A percentile compares a stretch with the other conserved stretches of the same genome.
Conservation (phyloP, 2,797 vertebrate genomes). For the Ctenopoma multispine region DNA sequence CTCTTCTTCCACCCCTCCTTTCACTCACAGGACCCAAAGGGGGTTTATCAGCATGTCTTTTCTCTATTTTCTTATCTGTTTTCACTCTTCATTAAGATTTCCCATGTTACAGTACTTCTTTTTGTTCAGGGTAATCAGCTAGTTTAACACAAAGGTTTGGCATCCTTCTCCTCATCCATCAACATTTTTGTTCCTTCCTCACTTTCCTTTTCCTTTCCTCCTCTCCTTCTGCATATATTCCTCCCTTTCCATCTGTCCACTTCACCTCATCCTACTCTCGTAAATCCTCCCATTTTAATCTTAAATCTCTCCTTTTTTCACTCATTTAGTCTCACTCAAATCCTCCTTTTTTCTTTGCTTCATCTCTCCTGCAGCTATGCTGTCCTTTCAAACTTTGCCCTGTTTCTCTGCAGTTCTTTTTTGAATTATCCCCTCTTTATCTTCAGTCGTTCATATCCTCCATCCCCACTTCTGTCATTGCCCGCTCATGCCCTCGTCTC, state of each 20-base stretch:
- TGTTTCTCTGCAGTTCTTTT: slow-evolving; percentile 35
- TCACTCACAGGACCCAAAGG: slow-evolving; percentile 57
- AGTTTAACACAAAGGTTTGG: slow-evolving; percentile 24
- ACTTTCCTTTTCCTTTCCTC: not conserved
- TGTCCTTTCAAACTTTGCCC: slow-evolving; percentile 45
- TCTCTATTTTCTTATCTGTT: slow-evolving; percentile 63
- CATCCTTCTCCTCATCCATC: slow-evolving; percentile 16
- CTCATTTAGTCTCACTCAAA: slow-evolving; percentile 44
- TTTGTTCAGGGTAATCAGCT: slow-evolving; percentile 44
- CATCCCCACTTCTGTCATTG: slow-evolving; percentile 2
- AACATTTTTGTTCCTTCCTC: slow-evolving; percentile 2
- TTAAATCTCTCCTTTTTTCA: slow-evolving; percentile 58
- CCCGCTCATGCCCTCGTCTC: slow-evolving; percentile 34
- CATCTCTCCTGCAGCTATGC: slow-evolving; percentile 34
- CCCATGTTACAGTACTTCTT: slow-evolving; percentile 15
- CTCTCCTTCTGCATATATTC: slow-evolving; percentile 24
- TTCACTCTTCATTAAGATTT: slow-evolving; percentile 52
- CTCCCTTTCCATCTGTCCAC: slow-evolving; percentile 32
- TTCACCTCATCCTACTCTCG: slow-evolving; percentile 44
- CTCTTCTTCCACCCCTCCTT: slow-evolving; percentile 38
- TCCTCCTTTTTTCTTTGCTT: slow-evolving; percentile 27
- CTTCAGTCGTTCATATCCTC: slow-evolving; percentile 20
- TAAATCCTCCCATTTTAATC: slow-evolving; percentile 41
- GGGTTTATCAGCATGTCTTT: slow-evolving; percentile 61
- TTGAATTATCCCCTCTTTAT: slow-evolving; percentile 22